Evolutionary conservation across 2,888 invertebrate species (phyloP).

Genomic region (Nomada ferruginata): DNA sequence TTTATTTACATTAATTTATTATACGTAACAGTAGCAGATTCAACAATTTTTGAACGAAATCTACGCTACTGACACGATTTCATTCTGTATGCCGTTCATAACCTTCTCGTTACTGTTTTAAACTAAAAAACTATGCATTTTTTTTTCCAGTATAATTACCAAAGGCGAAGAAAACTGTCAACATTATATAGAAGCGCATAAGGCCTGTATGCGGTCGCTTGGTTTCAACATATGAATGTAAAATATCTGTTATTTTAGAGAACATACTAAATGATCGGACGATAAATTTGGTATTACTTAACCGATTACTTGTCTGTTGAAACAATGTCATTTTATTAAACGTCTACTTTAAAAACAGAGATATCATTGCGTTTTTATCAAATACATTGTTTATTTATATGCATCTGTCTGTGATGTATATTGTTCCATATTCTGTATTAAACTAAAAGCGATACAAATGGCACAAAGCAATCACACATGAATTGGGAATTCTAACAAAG

Average conservation of each 20-base stretch:
- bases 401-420: neutral
- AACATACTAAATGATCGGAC: conserved; percentile 43
- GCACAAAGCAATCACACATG: conserved; percentile 30
- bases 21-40: neutral
- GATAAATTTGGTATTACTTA: conserved; percentile 27
- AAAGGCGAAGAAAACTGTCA: conserved; percentile 96
- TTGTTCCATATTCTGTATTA: neutral
- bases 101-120: conserved; percentile 6
- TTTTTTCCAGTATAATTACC: conserved; percentile 91
- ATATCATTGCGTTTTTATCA: conserved; percentile 8
- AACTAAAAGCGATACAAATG: conserved; percentile 9
- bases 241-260: conserved; percentile 11
- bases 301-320: conserved; percentile 31
- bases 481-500: conserved; percentile 78
- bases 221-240: conserved; percentile 95
- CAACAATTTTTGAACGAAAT: too few relatives aligned
- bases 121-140: neutral
- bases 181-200: conserved; percentile 96
- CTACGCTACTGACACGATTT: neutral
- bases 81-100: neutral
- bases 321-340: neutral
- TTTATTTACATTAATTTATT: neutral
- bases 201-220: conserved; percentile 97
- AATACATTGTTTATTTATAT: conserved; percentile 7
- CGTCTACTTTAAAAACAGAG: conserved; percentile 17